These are phyloP conservation scores for Galleria mellonella DNA, from an alignment of 1,140 invertebrate genomes.

Conservation along the genomic window DNA sequence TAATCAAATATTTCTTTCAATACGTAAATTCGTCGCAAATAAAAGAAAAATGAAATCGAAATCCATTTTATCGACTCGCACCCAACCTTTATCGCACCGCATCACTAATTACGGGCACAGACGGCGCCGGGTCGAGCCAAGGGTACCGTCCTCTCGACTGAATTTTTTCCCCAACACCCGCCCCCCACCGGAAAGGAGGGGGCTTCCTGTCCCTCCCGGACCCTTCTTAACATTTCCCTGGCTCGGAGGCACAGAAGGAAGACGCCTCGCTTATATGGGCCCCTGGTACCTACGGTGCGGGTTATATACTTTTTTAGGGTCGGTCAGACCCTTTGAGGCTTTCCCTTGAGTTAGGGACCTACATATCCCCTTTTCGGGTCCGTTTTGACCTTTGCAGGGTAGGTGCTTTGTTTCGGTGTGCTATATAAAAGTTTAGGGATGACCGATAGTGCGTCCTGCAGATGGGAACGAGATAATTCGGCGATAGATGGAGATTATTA, in stretches of 20 bases:
- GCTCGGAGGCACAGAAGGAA: slow-evolving; percentile 56
- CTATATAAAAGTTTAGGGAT: slow-evolving; percentile 19
- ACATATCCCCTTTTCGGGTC: slow-evolving; percentile 53
- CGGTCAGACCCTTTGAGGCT: slow-evolving; percentile 58
- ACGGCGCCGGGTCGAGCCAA: slow-evolving; percentile 61
- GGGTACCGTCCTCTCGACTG: slow-evolving; percentile 57
- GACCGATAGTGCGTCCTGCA: slow-evolving; percentile 1
- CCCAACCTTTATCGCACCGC: slow-evolving; percentile 33
- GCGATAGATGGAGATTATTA: background rate
- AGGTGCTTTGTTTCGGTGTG: slow-evolving; percentile 31
- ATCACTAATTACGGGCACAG: slow-evolving; percentile 68
- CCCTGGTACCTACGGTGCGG: slow-evolving; percentile 53
- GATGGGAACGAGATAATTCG: slow-evolving; percentile 6
- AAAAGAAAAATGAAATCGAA: background rate
- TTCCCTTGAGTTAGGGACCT: slow-evolving; percentile 52
- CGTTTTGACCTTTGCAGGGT: slow-evolving; percentile 49
- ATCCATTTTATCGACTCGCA: slow-evolving; percentile 29
- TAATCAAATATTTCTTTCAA: no score
- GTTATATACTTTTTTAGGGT: slow-evolving; percentile 71
- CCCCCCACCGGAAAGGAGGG: slow-evolving; percentile 48
- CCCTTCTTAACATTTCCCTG: slow-evolving; percentile 71
- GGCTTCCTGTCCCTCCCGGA: slow-evolving; percentile 51
- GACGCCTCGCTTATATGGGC: slow-evolving; percentile 62
- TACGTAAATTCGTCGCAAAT: background rate
- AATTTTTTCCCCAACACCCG: slow-evolving; percentile 64